phyloP scores from a whole-genome alignment of 2,113 vertebrate genomes.

The Tenrec ecaudatus region DNA sequence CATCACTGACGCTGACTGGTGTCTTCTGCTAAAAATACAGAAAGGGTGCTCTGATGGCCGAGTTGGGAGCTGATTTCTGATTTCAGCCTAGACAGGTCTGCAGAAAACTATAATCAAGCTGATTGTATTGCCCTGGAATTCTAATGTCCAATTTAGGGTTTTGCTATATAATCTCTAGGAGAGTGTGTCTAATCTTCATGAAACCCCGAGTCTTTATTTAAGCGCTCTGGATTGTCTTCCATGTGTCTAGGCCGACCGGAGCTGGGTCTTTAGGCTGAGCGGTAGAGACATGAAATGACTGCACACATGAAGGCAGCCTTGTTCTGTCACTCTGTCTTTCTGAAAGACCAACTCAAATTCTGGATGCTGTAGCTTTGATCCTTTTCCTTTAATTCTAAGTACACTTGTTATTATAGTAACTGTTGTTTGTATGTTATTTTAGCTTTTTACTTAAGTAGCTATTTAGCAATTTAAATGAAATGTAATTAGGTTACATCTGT shows the following conservation, averaged over 20 bases:
- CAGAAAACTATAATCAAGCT: constrained; percentile 85
- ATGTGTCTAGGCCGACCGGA: constrained; percentile 86
- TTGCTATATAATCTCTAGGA: constrained; percentile 86
- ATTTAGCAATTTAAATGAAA: constrained; percentile 99
- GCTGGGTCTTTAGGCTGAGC: constrained; percentile 88
- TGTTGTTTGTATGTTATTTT: constrained; percentile 99
- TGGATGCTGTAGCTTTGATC: constrained; percentile 94
- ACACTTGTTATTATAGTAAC: constrained; percentile 98
- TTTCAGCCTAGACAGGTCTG: constrained; percentile 79
- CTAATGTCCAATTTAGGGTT: constrained; percentile 86
- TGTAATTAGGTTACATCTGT: constrained; percentile 99
- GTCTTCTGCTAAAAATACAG: constrained; percentile 67
- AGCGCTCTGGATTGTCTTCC: constrained; percentile 83
- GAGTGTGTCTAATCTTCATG: constrained; percentile 86
- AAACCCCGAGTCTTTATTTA: constrained; percentile 84
- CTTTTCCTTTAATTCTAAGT: constrained; percentile 94
- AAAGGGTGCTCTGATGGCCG: constrained; percentile 50
- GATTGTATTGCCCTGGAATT: constrained; percentile 85
- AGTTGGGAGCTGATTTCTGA: constrained; percentile 77
- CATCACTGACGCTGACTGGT: background rate
- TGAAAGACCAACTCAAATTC: constrained; percentile 93
- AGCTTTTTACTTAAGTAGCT: constrained; percentile 99
- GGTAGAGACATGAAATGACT: constrained; percentile 92
- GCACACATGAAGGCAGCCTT: constrained; percentile 92
- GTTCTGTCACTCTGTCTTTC: constrained; percentile 91